Evolutionary conservation across 2,797 vertebrate genomes (phyloP).

Genomic region (Chiloscyllium punctatum): DNA sequence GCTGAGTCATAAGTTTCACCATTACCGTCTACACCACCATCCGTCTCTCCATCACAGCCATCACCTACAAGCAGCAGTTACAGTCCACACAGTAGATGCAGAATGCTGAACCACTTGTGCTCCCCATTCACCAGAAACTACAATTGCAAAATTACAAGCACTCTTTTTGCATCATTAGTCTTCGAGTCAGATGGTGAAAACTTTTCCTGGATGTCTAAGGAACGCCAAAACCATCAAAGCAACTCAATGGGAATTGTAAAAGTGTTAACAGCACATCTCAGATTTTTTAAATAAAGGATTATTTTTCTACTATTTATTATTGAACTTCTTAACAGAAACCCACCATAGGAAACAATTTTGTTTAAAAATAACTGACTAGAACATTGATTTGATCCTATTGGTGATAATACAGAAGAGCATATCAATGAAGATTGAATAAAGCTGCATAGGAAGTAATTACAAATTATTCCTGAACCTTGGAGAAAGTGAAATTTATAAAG

Average conservation of each 20-base stretch:
- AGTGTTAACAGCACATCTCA: slow-evolving; percentile 59
- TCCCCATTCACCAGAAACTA: neutral
- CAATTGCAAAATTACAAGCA: slow-evolving; percentile 9
- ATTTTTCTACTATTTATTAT: slow-evolving; percentile 99
- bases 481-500: slow-evolving; percentile 20
- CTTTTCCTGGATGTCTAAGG: slow-evolving; percentile 16
- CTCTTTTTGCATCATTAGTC: slow-evolving; percentile 11
- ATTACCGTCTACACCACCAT: slow-evolving; percentile 81
- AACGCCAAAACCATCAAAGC: neutral
- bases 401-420: neutral
- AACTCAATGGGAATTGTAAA: slow-evolving; percentile 43
- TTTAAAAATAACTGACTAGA: neutral
- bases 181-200: slow-evolving; percentile 19
- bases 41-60: slow-evolving; percentile 76
- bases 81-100: slow-evolving; percentile 90
- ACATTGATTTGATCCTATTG: neutral
- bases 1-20: slow-evolving; percentile 91
- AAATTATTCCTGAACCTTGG: neutral
- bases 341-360: slow-evolving; percentile 47
- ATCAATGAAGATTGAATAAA: slow-evolving; percentile 16
- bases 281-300: slow-evolving; percentile 72
- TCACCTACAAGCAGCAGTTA: slow-evolving; percentile 88
- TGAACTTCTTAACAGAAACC: slow-evolving; percentile 62
- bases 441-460: neutral
- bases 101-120: slow-evolving; percentile 70